These are phyloP conservation scores for Rosalia funebris DNA, from an alignment of 2,888 invertebrate species.

Conservation along the genomic window DNA sequence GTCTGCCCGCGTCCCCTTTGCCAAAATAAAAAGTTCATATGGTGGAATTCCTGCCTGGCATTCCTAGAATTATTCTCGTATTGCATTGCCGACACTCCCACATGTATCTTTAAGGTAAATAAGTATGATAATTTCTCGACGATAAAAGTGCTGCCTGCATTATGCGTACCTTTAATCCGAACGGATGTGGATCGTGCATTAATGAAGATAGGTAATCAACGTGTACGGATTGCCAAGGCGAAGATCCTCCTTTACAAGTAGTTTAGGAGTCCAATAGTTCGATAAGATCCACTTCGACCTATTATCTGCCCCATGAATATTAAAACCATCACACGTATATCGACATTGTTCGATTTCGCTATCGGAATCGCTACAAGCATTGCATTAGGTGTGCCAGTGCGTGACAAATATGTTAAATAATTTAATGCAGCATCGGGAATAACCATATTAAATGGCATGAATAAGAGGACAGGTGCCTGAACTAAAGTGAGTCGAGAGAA, in stretches of 20 bases:
- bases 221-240: neutral
- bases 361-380: conserved; percentile 27
- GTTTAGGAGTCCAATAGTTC: conserved; percentile 23
- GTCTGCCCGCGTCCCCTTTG: too few species aligned
- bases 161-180: conserved; percentile 1
- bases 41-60: neutral
- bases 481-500: conserved; percentile 32
- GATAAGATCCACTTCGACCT: conserved; percentile 13
- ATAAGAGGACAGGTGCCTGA: conserved; percentile 34
- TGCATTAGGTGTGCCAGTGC: conserved; percentile 29
- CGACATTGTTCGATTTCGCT: conserved; percentile 24
- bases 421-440: conserved; percentile 18
- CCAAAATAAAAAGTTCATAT: neutral
- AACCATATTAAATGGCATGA: conserved; percentile 18
- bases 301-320: conserved; percentile 10
- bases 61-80: conserved; percentile 11
- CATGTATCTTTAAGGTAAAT: conserved; percentile 16
- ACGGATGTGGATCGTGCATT: conserved; percentile 10
- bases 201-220: conserved; percentile 9
- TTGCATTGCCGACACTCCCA: conserved; percentile 15
- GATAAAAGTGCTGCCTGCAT: conserved; percentile 7
- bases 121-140: conserved; percentile 17
- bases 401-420: conserved; percentile 32
- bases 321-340: conserved; percentile 8
- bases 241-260: conserved; percentile 2